Percentiles rank a stretch among this genome's conserved stretches.
Conservation (phyloP, 2,888 invertebrate genomes). For the Trichogramma dendrolimi region DNA sequence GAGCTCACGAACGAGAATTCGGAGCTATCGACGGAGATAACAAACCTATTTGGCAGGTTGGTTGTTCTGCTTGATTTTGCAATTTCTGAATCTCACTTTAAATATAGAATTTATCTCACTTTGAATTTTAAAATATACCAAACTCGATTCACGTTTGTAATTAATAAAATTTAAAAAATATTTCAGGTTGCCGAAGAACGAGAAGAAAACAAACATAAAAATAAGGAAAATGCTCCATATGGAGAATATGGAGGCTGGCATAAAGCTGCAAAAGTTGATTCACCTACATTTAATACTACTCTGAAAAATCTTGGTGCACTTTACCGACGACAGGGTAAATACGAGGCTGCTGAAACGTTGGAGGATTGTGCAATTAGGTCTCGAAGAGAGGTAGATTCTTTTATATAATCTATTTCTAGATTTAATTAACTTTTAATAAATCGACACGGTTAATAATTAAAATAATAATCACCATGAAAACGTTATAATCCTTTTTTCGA, state of each 20-base stretch:
- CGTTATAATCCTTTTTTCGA: background rate
- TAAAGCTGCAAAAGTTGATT: constrained; percentile 96
- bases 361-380: constrained; percentile 97
- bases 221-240: constrained; percentile 84
- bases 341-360: constrained; percentile 97
- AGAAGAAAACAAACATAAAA: constrained; percentile 90
- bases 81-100: background rate
- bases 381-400: constrained; percentile 76
- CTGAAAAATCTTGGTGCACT: constrained; percentile 97
- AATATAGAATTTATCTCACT: background rate
- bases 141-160: background rate
- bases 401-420: constrained; percentile 9
- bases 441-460: too few species aligned
- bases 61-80: constrained; percentile 5
- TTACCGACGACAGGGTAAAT: constrained; percentile 97
- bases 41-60: constrained; percentile 87
- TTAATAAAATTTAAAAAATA: background rate
- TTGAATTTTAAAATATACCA: constrained; percentile 1
- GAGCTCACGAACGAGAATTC: constrained; percentile 97
- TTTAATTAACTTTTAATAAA: constrained; percentile 2
- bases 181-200: constrained; percentile 89
- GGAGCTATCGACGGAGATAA: constrained; percentile 94
- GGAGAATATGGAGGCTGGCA: constrained; percentile 96
- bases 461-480: too few species aligned
- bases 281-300: constrained; percentile 95